phyloP scores from a whole-genome alignment of 2,888 invertebrate genomes.

The Ferrisia virgata region DNA sequence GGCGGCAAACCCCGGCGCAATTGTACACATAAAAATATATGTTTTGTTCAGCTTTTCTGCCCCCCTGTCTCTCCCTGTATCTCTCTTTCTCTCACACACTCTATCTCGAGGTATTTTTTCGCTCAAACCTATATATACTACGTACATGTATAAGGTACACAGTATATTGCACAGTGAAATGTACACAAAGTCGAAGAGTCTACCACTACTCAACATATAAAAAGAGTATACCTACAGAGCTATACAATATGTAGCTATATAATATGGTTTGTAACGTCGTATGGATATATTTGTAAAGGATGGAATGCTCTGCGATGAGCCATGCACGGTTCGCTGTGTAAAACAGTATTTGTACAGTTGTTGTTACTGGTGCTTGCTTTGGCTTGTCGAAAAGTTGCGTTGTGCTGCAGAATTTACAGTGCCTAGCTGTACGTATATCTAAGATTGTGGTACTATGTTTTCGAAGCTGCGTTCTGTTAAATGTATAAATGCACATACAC shows the following conservation, averaged over 20 bases:
- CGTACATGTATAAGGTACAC: background rate
- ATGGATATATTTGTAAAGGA: background rate
- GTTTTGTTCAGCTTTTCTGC: background rate
- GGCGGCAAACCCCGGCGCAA: background rate
- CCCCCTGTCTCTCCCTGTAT: no score
- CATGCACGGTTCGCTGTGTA: background rate
- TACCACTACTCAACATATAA: background rate
- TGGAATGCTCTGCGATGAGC: background rate
- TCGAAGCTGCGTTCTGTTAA: no score
- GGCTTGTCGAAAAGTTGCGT: background rate
- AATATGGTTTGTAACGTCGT: no score
- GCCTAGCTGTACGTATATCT: no score
- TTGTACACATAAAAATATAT: background rate
- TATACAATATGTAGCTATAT: no score
- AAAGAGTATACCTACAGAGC: background rate
- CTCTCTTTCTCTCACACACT: background rate
- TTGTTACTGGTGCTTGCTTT: background rate
- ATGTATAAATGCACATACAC: no score
- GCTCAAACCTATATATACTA: background rate
- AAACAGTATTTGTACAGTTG: background rate
- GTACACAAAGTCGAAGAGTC: background rate
- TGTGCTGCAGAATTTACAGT: no score
- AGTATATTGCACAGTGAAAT: no score
- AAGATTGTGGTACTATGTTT: no score
- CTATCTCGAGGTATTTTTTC: no score